phyloP scores from a whole-genome alignment of 2,888 invertebrate species.

The Synergus laeviventris region DNA sequence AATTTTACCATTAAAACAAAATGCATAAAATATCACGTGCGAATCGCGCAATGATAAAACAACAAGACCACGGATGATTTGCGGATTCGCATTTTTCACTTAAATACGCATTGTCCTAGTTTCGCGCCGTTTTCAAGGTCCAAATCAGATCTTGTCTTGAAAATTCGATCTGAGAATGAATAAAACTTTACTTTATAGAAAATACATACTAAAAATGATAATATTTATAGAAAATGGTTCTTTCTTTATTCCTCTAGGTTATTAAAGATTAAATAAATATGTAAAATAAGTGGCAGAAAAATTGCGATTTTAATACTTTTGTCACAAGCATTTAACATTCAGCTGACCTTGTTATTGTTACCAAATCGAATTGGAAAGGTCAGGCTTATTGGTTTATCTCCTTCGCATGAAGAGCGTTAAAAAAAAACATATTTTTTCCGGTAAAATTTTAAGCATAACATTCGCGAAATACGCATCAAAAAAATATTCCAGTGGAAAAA shows the following conservation, averaged over 20 bases:
- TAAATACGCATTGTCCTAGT: not conserved
- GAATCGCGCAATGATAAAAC: not conserved
- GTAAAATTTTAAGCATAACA: conserved; percentile 1
- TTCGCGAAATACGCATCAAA: not conserved
- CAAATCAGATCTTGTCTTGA: not conserved
- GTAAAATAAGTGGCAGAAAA: not conserved
- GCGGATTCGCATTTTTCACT: not conserved
- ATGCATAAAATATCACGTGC: not conserved
- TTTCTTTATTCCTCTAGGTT: not conserved
- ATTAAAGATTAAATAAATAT: too few species aligned
- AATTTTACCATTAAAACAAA: conserved; percentile 14
- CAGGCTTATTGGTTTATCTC: conserved; percentile 64
- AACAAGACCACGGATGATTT: not conserved
- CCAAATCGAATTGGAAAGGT: conserved; percentile 71
- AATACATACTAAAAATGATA: not conserved
- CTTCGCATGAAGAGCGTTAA: conserved; percentile 30
- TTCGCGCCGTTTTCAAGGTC: not conserved
- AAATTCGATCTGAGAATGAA: not conserved
- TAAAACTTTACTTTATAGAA: not conserved
- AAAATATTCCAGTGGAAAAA: not conserved
- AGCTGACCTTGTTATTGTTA: conserved; percentile 70
- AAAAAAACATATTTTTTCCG: conserved; percentile 23
- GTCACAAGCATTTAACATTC: conserved; percentile 62
- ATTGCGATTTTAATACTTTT: not conserved
- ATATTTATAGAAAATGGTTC: not conserved